Evolutionary conservation across 2,888 invertebrate genomes (phyloP).

Genomic region (Eubasilissa splendida): DNA sequence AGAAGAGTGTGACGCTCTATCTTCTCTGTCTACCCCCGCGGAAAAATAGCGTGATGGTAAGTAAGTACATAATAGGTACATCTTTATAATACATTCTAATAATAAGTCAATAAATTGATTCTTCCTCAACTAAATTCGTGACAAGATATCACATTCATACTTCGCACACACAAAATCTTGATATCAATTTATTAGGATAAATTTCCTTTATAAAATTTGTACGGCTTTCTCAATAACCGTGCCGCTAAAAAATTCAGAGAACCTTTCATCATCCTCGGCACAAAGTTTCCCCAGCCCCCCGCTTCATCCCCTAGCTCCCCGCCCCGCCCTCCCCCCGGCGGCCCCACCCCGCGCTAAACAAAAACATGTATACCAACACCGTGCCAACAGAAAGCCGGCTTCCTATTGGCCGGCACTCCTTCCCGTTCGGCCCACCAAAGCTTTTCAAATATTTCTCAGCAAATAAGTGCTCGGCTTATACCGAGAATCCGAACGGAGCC

Average conservation of each 20-base stretch:
- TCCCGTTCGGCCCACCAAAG: slow-evolving; percentile 59
- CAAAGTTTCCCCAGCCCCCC: slow-evolving; percentile 41
- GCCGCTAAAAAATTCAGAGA: slow-evolving; percentile 40
- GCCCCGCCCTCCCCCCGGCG: slow-evolving; percentile 24
- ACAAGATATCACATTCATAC: no score
- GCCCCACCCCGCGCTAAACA: slow-evolving; percentile 67
- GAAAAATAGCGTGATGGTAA: no score
- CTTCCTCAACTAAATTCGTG: no score
- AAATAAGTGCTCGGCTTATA: slow-evolving; percentile 58
- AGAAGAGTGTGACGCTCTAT: no score
- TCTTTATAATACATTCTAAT: no score
- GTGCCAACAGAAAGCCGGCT: slow-evolving; percentile 61
- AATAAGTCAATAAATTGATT: no score
- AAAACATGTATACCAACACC: slow-evolving; percentile 67
- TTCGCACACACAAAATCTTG: no score
- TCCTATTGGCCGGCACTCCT: slow-evolving; percentile 64
- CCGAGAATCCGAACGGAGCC: slow-evolving; percentile 42
- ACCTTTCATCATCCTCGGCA: slow-evolving; percentile 41
- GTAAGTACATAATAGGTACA: no score
- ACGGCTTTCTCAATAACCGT: slow-evolving; percentile 16
- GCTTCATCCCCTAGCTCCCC: slow-evolving; percentile 32
- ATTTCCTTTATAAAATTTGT: no score
- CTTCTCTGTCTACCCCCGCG: no score
- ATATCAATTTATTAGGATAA: no score
- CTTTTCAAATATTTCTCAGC: slow-evolving; percentile 59